Evolutionary conservation across 2,113 vertebrate genomes (phyloP), one percentile per base, ranked within the genome.

Genomic region (Pygoscelis antarcticus): DNA sequence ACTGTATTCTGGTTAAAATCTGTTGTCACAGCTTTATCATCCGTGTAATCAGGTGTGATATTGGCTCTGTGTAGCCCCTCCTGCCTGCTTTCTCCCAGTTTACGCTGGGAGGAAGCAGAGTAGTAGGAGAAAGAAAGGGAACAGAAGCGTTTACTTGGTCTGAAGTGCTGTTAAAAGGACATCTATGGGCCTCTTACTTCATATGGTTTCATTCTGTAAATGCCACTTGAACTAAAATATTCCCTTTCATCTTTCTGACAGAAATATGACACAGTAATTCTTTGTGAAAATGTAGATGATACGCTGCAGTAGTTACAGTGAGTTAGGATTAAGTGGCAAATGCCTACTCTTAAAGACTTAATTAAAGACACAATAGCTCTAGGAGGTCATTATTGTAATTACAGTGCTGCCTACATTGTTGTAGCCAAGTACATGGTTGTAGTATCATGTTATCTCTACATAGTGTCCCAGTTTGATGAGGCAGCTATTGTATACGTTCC

Each of bases 301-400:
- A 96, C 6, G 75, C 97, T 97, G 95, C 89, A 46, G 94, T 97
- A 96, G 98, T 98, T 98, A 97, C 96, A 97, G 88, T 81, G 97
- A 97, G 97, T 98, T 98, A 96, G 96, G 94, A 97, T 98, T 97
- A 98, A 98, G 98, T 98, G 98, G 98, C 96, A 97, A 98, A 97
- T 98, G 97, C 97, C 98, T 98, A 71, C 95, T 97, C 97, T 97
- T 98, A 98, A 97, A 98, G 96, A 97, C 98, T 98, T 98, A 98
- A 98, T 98, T 98, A 98, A 98, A 97, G 98, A 97, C 97, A 98
- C 98, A 98, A 96, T 98, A 98, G 98, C 97, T 97, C 95, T 98
- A 96, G 98, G 97, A 98, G 98, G 97, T 98, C 98, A 97, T 98
- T 98, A 98, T 58, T 94, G 92, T 98, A 98, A 98, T 98, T 97